A percentile compares a stretch with the other conserved stretches of the same genome.
phyloP scores from a whole-genome alignment of 2,888 invertebrate genomes.

The Drosophila maculinotata region DNA sequence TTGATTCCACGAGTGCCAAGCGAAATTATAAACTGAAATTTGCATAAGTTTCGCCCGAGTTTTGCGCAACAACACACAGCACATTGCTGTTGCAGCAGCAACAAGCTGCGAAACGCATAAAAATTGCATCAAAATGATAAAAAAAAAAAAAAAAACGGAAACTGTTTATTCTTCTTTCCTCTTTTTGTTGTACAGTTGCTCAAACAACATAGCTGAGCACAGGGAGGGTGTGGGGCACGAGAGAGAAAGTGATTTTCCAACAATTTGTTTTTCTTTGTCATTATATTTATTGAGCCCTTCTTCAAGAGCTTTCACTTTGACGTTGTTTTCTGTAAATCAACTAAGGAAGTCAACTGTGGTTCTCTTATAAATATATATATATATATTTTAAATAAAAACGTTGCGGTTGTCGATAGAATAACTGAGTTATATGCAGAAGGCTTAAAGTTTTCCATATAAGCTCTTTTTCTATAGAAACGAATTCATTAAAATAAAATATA shows the following conservation, averaged over 20 bases:
- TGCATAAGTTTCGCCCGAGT: conserved; percentile 68
- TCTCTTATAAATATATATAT: too few species aligned
- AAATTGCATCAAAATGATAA: conserved; percentile 51
- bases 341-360: neutral
- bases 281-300: conserved; percentile 40
- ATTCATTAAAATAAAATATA: too few species aligned
- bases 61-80: conserved; percentile 28
- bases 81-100: conserved; percentile 23
- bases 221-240: neutral
- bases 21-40: conserved; percentile 62
- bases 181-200: conserved; percentile 12
- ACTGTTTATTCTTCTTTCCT: conserved; percentile 1
- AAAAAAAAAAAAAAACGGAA: conserved; percentile 10
- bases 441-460: too few species aligned
- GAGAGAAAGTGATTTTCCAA: conserved; percentile 38
- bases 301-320: conserved; percentile 4
- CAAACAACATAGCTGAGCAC: conserved; percentile 8
- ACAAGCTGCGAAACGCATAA: conserved; percentile 27
- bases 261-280: conserved; percentile 55
- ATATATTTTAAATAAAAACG: too few species aligned
- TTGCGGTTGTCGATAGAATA: too few species aligned
- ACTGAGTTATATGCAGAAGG: too few species aligned
- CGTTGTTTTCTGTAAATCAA: conserved; percentile 1
- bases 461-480: too few species aligned
- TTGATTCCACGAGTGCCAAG: conserved; percentile 48